phyloP scores from a whole-genome alignment of 1,140 invertebrate genomes.

The Drosophila dunni region DNA sequence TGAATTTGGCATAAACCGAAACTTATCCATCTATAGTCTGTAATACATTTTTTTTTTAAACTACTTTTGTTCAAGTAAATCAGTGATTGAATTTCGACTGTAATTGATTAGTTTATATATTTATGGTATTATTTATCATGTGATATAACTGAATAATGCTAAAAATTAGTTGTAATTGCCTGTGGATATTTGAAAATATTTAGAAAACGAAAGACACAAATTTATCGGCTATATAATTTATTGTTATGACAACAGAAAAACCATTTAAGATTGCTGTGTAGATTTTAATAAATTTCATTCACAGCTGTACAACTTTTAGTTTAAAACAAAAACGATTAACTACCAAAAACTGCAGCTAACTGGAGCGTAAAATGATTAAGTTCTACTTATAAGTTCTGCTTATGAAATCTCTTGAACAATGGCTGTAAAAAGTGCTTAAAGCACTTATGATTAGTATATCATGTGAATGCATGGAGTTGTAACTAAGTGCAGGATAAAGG shows the following conservation, averaged over 20 bases:
- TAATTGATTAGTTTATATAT: neutral
- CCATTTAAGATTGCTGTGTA: neutral
- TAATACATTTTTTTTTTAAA: no score
- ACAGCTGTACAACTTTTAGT: no score
- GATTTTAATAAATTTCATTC: neutral
- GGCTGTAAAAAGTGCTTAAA: no score
- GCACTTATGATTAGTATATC: no score
- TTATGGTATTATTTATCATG: neutral
- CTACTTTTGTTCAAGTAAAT: neutral
- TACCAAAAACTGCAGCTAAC: neutral
- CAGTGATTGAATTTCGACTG: neutral
- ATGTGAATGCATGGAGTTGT: no score
- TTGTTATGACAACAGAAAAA: neutral
- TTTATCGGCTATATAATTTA: neutral
- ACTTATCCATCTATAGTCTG: no score
- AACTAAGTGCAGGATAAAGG: no score
- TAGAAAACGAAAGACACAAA: neutral
- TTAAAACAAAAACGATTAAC: neutral
- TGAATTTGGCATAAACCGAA: no score
- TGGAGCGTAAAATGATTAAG: neutral
- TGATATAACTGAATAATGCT: neutral
- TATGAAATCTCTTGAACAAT: no score
- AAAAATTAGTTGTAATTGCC: neutral
- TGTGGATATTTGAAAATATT: neutral
- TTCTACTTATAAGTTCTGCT: neutral